Percentiles rank a stretch among this genome's conserved stretches.
phyloP scores from a whole-genome alignment of 2,797 vertebrate species.

The Sebastes kiyomatsui region DNA sequence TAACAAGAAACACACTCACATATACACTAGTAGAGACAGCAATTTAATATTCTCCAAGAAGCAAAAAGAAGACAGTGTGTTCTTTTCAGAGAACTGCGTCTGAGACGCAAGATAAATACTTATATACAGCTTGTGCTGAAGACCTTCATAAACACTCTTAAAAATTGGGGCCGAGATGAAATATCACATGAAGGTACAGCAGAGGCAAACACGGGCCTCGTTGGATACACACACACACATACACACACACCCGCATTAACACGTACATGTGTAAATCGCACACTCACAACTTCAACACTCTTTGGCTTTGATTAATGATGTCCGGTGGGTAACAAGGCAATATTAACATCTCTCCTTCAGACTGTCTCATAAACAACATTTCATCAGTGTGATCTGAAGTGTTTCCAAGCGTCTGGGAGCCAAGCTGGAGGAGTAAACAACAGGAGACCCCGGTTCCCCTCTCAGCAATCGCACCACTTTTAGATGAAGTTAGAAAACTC shows the following conservation, averaged over 20 bases:
- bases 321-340: conserved; percentile 46
- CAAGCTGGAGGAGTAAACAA: conserved; percentile 63
- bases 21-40: background rate
- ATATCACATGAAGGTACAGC: conserved; percentile 14
- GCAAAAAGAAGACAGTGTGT: conserved; percentile 10
- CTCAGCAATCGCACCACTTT: conserved; percentile 27
- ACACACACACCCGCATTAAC: conserved; percentile 19
- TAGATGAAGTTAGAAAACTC: conserved; percentile 17
- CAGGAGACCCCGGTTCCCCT: conserved; percentile 36
- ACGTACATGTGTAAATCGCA: conserved; percentile 30
- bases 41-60: conserved; percentile 26
- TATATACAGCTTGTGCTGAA: conserved; percentile 5
- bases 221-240: conserved; percentile 20
- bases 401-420: conserved; percentile 53
- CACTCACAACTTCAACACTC: conserved; percentile 40
- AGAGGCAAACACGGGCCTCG: conserved; percentile 31
- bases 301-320: conserved; percentile 54
- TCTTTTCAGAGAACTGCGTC: conserved; percentile 17
- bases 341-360: conserved; percentile 49
- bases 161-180: conserved; percentile 34
- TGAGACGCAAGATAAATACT: conserved; percentile 36
- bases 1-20: background rate
- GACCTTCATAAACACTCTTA: conserved; percentile 22
- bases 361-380: conserved; percentile 68
- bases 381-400: conserved; percentile 59